Evolutionary conservation across 1,140 invertebrate genomes (phyloP).

Genomic region (Drosophila navojoa): DNA sequence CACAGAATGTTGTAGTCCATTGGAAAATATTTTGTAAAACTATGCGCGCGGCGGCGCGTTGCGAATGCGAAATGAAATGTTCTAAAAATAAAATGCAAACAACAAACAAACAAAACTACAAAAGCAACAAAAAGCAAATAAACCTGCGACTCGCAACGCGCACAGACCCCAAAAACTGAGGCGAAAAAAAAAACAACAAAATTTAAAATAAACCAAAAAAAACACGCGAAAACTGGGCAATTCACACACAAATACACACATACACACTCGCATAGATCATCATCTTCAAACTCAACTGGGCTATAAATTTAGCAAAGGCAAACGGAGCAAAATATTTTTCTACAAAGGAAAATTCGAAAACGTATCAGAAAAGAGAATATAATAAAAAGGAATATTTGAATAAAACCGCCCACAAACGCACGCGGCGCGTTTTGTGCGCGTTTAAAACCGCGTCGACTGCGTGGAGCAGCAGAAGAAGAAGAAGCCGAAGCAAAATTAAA

Average conservation of each 20-base stretch:
- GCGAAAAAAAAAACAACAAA: slow-evolving; percentile 50
- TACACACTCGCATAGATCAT: slow-evolving; percentile 37
- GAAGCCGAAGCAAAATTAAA: slow-evolving; percentile 7
- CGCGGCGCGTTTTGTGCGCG: slow-evolving; percentile 26
- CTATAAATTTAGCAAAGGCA: slow-evolving; percentile 59
- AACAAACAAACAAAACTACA: slow-evolving; percentile 47
- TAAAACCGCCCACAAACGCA: slow-evolving; percentile 39
- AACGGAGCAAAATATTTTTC: slow-evolving; percentile 19
- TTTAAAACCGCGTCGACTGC: slow-evolving; percentile 20
- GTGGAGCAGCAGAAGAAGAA: neutral
- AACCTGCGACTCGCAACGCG: slow-evolving; percentile 48
- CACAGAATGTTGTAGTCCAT: slow-evolving; percentile 22
- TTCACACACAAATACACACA: slow-evolving; percentile 6
- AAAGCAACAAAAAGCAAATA: slow-evolving; percentile 45
- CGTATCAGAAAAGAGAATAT: slow-evolving; percentile 28
- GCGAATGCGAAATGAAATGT: slow-evolving; percentile 73
- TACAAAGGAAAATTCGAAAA: slow-evolving; percentile 38
- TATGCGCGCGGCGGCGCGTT: slow-evolving; percentile 69
- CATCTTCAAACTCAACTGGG: slow-evolving; percentile 38
- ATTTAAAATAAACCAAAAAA: slow-evolving; percentile 24
- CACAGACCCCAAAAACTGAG: slow-evolving; percentile 29
- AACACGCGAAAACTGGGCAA: slow-evolving; percentile 14
- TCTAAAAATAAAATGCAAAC: slow-evolving; percentile 77
- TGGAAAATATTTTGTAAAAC: slow-evolving; percentile 54
- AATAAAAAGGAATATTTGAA: too few species aligned